These are phyloP conservation scores for Macropis europaea DNA, from an alignment of 2,888 invertebrate genomes.

Conservation along the genomic window DNA sequence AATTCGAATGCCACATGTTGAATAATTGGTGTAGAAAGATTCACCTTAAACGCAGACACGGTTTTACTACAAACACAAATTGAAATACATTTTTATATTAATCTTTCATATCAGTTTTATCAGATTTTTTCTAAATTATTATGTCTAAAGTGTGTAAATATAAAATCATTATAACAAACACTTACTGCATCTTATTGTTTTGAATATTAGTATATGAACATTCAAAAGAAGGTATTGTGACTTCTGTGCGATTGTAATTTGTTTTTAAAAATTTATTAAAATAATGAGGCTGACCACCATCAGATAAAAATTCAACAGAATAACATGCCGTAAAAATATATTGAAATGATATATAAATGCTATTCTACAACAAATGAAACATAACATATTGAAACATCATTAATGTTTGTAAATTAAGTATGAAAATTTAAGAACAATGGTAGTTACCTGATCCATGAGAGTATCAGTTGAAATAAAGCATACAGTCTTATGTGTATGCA, in stretches of 20 bases:
- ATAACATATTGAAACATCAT: not conserved
- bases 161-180: constrained; percentile 11
- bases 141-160: too few relatives aligned
- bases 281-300: too few relatives aligned
- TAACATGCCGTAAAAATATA: constrained; percentile 42
- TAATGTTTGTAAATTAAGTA: not conserved
- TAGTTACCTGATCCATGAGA: constrained; percentile 11
- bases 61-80: too few relatives aligned
- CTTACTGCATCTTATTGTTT: not conserved
- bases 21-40: not conserved
- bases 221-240: not conserved
- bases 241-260: constrained; percentile 9
- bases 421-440: not conserved
- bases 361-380: constrained; percentile 5
- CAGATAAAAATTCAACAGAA: constrained; percentile 1
- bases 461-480: not conserved
- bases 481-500: constrained; percentile 4
- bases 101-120: not conserved
- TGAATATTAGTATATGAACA: constrained; percentile 19
- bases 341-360: not conserved
- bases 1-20: not conserved
- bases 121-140: too few relatives aligned
- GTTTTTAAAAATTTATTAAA: constrained; percentile 12
- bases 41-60: not conserved
- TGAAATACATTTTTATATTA: not conserved